Base-by-base conservation (phyloP, 1,140 invertebrate genomes). In the Polyergus mexicanus region DNA sequence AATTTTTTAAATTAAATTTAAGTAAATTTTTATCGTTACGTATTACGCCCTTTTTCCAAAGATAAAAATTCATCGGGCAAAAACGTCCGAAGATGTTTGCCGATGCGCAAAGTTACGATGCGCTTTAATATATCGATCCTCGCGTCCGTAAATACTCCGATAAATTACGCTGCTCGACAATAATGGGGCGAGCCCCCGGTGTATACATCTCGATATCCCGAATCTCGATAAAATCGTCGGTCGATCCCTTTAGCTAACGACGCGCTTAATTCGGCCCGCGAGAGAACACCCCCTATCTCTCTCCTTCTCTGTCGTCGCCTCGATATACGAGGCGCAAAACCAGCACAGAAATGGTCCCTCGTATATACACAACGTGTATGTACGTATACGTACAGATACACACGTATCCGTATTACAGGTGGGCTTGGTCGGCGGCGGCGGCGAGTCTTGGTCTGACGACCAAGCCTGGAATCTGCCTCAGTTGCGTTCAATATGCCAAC, bases 401-500 rank as follows among this genome's bases (percentile, higher is more conserved):
- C 22, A 47, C 68, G 66, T 81, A 76, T 63, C 22, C 28, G 60
- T 63, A 88, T 86, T 90, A 86, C 74, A 90, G 47, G 69, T 63
- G 60, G 63, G 71, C 22, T 66, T 76, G 77, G 76, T 85, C 83
- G 51, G 22, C 56, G 38, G 56, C 83, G 68, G 87, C 88, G 84
- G 38, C 16, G 74, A 28, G 58, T 77, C 75, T 77, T 54, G 81
- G 81, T 62, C 56, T 60, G 85, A 83, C 87, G 78, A 58, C 69
- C 78, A 68, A 71, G 60, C 65, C 28, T 84, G 88, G 88, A 89
- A 89, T 89, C 88, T 89, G 88, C 75, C 89, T 89, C 66, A 76
- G 88, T 89, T 88, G 83, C 86, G 88, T 89, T 89, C 87, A 86
- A 89, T 80, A 89, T 81, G 72, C 88, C 76, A 85, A 85, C 75